These are phyloP conservation scores for Lasiurus borealis DNA, from an alignment of 2,113 vertebrate species.

Conservation along the genomic window DNA sequence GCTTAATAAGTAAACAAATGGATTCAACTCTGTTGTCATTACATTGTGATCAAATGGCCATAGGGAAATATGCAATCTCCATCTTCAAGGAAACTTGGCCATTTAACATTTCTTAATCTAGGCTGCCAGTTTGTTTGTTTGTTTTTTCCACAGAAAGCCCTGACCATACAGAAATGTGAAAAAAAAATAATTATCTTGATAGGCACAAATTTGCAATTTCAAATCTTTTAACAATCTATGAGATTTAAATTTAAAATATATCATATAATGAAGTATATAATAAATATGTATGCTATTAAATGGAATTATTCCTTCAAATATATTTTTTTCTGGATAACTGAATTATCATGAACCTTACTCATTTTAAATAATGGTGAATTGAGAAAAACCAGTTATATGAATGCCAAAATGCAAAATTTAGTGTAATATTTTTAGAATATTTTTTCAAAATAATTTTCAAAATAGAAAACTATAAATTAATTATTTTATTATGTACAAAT, in stretches of 20 bases:
- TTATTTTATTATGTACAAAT: background rate
- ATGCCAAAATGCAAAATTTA: background rate
- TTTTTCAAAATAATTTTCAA: slow-evolving; percentile 1
- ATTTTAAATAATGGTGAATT: background rate
- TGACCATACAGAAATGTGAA: background rate
- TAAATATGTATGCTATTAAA: background rate
- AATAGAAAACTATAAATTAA: background rate
- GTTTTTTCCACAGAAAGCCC: background rate
- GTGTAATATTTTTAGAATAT: background rate
- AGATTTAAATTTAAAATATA: background rate
- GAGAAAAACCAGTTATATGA: background rate
- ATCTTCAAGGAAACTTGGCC: background rate
- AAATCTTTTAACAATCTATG: background rate
- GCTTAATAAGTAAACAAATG: background rate
- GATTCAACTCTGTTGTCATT: background rate
- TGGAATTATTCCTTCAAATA: background rate
- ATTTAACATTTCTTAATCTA: background rate
- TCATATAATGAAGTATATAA: background rate
- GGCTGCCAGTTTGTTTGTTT: background rate
- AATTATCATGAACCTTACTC: background rate
- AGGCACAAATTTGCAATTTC: background rate
- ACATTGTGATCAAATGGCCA: background rate
- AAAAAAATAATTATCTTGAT: background rate
- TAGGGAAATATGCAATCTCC: background rate
- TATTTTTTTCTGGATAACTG: background rate